Conservation (phyloP, 2,797 vertebrate species). For the Megalops cyprinoides region DNA sequence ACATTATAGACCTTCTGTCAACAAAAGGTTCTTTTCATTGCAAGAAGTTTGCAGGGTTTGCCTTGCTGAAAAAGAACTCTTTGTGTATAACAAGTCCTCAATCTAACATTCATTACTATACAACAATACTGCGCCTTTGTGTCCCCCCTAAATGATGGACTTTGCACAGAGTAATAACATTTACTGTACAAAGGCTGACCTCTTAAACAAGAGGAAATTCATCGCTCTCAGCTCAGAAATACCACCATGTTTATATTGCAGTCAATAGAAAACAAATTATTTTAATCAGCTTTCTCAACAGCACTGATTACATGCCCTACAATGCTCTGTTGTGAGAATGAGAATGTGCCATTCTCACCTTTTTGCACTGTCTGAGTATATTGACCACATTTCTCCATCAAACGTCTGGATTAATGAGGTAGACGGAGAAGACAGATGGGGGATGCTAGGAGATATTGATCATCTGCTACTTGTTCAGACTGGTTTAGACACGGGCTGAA, state of each 20-base stretch:
- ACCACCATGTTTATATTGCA: background rate
- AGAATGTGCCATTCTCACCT: background rate
- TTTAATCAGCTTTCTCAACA: background rate
- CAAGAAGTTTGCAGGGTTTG: conserved; percentile 22
- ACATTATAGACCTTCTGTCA: conserved; percentile 22
- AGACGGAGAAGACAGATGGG: background rate
- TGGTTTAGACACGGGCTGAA: background rate
- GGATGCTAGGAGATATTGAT: background rate
- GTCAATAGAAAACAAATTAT: background rate
- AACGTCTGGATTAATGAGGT: too few relatives aligned
- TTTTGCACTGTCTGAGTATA: background rate
- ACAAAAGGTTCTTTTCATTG: conserved; percentile 41
- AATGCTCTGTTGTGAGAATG: background rate
- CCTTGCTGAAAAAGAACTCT: conserved; percentile 26
- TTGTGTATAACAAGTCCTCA: conserved; percentile 41
- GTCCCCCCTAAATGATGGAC: conserved; percentile 7
- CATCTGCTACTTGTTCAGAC: background rate
- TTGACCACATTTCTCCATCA: background rate
- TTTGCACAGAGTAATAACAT: conserved; percentile 18
- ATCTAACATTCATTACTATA: conserved; percentile 41
- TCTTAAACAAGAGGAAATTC: background rate
- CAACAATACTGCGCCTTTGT: conserved; percentile 26
- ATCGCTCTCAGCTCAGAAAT: background rate
- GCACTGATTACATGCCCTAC: background rate
- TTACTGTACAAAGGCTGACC: conserved; percentile 14